Percentiles rank a stretch among this genome's conserved stretches.
These are phyloP conservation scores for Andrena fulva DNA, from an alignment of 2,888 invertebrate genomes.

Conservation along the genomic window DNA sequence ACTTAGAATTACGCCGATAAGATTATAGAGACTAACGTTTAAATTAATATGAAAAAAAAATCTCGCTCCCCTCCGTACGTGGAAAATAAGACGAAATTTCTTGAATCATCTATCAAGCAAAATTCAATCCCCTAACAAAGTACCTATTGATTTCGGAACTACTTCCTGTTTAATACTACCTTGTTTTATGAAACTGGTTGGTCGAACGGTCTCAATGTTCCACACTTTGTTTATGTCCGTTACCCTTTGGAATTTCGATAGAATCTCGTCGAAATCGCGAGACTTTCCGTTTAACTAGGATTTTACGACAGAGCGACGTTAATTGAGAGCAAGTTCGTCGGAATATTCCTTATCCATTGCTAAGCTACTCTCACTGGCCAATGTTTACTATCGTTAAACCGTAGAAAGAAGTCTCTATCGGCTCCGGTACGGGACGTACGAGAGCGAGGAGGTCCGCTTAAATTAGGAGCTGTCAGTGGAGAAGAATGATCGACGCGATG, in stretches of 20 bases:
- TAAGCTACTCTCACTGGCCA: not conserved
- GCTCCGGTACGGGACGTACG: not conserved
- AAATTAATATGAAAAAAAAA: no score
- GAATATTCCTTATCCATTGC: not conserved
- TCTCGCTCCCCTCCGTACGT: no score
- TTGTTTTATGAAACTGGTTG: not conserved
- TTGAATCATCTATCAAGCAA: no score
- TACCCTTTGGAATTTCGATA: not conserved
- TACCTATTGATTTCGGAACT: not conserved
- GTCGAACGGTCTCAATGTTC: not conserved
- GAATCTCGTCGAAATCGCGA: not conserved
- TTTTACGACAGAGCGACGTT: not conserved
- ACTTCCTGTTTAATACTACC: not conserved
- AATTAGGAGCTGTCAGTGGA: constrained; percentile 10
- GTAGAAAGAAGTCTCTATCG: not conserved
- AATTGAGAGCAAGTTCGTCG: not conserved
- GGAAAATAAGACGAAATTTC: no score
- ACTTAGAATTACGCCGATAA: no score
- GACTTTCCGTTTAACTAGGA: not conserved
- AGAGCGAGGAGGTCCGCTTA: not conserved
- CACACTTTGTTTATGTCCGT: not conserved
- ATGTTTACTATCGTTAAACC: not conserved
- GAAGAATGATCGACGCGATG: constrained; percentile 1
- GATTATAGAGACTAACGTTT: no score
- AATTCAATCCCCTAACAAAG: not conserved